Evolutionary conservation across 2,113 vertebrate species (phyloP).

Genomic region (Macrotis lagotis): DNA sequence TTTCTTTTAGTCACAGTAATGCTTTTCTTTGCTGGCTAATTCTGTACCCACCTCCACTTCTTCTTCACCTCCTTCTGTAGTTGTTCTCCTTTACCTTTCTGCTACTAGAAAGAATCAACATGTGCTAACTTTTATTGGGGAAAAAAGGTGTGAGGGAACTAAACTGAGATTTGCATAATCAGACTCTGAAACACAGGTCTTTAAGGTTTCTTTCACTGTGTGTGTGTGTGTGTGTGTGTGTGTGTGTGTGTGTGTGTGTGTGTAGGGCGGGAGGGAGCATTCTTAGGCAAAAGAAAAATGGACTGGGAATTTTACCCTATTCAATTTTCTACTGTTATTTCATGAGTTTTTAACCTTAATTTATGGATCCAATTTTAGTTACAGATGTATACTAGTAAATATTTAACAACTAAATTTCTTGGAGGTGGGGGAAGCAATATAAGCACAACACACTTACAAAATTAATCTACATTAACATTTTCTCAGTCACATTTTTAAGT

Average conservation of each 20-base stretch:
- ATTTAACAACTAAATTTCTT: background rate
- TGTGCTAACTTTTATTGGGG: background rate
- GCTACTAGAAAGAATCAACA: background rate
- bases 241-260: no score
- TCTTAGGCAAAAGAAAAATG: background rate
- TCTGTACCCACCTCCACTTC: background rate
- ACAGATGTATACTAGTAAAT: background rate
- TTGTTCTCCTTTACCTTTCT: background rate
- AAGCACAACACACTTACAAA: background rate
- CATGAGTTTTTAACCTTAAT: background rate
- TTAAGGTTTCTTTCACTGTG: background rate
- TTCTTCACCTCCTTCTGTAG: background rate
- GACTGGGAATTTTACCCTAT: background rate
- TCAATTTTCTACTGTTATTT: background rate
- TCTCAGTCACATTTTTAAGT: background rate
- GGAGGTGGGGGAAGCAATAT: fast-evolving
- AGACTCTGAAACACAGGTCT: background rate
- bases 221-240: no score
- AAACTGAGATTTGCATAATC: background rate
- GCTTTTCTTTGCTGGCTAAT: background rate
- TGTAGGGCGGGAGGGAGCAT: background rate
- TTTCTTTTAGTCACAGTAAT: background rate
- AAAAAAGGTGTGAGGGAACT: background rate
- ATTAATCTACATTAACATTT: background rate
- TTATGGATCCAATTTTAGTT: background rate